Conservation (phyloP, 1,140 invertebrate genomes). For the Aphis craccivora region DNA sequence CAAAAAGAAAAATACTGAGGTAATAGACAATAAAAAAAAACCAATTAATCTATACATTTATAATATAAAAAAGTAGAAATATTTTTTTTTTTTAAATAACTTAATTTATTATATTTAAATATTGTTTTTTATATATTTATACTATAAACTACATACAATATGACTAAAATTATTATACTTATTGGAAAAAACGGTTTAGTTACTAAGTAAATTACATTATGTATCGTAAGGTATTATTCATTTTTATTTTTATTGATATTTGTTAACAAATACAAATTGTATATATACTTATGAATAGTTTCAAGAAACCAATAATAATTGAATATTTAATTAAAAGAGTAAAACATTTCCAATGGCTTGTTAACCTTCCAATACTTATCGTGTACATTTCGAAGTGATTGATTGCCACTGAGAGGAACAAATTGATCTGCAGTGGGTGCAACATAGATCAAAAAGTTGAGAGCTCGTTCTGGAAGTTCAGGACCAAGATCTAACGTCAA, state of each 20-base stretch:
- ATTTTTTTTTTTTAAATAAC: background rate
- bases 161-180: background rate
- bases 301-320: background rate
- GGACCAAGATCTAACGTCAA: constrained; percentile 85
- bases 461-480: constrained; percentile 74
- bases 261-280: background rate
- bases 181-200: background rate
- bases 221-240: background rate
- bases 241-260: background rate
- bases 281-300: background rate
- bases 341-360: constrained; percentile 95
- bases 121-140: background rate
- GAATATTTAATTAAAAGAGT: constrained; percentile 68
- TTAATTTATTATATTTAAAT: background rate
- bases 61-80: background rate
- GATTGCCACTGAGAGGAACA: constrained; percentile 82
- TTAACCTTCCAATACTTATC: constrained; percentile 94
- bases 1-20: background rate
- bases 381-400: constrained; percentile 89
- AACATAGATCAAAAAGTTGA: constrained; percentile 90
- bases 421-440: constrained; percentile 83
- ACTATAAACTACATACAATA: background rate
- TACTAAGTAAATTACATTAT: background rate
- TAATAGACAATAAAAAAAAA: background rate
- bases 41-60: background rate